Evolutionary conservation across 2,888 invertebrate genomes (phyloP).

Genomic region (Limnephilus lunatus): DNA sequence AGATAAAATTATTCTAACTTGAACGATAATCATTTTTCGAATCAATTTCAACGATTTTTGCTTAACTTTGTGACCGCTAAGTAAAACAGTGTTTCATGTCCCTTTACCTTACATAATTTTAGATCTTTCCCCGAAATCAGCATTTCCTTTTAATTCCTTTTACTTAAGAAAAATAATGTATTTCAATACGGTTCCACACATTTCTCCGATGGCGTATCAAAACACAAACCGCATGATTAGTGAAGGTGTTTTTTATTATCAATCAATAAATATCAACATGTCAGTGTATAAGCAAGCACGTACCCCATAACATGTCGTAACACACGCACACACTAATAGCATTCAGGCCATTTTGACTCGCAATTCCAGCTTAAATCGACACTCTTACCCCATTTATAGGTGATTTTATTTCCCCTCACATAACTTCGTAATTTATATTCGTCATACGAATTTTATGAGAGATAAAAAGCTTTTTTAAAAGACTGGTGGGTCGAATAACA

Average conservation of each 20-base stretch:
- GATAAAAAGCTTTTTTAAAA: neutral
- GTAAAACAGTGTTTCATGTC: neutral
- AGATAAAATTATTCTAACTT: neutral
- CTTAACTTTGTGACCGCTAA: neutral
- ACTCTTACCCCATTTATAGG: neutral
- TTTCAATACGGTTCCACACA: no score
- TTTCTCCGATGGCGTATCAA: neutral
- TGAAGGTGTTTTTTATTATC: neutral
- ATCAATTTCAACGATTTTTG: neutral
- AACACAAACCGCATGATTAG: neutral
- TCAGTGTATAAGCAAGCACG: neutral
- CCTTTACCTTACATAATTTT: neutral
- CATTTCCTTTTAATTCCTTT: no score
- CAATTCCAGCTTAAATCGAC: neutral
- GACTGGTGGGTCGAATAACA: neutral
- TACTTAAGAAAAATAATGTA: no score
- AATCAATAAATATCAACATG: neutral
- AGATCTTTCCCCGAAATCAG: no score
- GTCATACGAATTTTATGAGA: neutral
- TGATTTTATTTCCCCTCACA: neutral
- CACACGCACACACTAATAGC: neutral
- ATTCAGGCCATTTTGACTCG: neutral
- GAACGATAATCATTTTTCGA: no score
- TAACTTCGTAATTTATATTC: conserved; percentile 2
- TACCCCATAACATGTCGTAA: neutral